phyloP scores from a whole-genome alignment of 1,140 invertebrate genomes.

The Drosophila willistoni region DNA sequence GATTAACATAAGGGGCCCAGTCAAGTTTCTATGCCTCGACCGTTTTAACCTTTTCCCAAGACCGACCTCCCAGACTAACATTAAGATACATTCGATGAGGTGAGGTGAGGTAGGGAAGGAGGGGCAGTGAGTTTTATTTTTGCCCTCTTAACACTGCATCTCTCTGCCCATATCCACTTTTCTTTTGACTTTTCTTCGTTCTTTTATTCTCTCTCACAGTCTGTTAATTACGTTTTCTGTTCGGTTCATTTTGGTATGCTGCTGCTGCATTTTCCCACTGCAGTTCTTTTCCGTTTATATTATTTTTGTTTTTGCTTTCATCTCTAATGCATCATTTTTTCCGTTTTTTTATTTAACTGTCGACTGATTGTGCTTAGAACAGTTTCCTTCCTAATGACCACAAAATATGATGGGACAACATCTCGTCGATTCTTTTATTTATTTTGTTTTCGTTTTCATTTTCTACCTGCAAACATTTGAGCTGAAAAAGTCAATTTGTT shows the following conservation, averaged over 20 bases:
- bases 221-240: slow-evolving; percentile 1
- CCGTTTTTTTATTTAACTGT: neutral
- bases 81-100: too few relatives aligned
- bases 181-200: neutral
- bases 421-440: neutral
- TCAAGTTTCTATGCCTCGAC: too few relatives aligned
- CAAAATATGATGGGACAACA: neutral
- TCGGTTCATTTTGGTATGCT: neutral
- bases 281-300: neutral
- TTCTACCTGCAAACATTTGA: neutral
- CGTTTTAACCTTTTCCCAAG: too few relatives aligned
- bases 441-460: neutral
- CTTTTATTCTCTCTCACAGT: neutral
- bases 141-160: neutral
- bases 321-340: neutral
- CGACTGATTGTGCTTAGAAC: neutral
- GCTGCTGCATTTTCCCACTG: neutral
- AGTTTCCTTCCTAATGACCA: neutral
- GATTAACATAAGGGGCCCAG: too few relatives aligned
- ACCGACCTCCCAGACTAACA: too few relatives aligned
- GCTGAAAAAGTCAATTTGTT: slow-evolving; percentile 5
- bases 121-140: too few relatives aligned
- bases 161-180: neutral
- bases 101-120: too few relatives aligned
- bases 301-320: neutral